These are phyloP conservation scores for Epizoanthus illoricatus DNA, from an alignment of 92 coral and sea anemone genomes.

Conservation along the genomic window DNA sequence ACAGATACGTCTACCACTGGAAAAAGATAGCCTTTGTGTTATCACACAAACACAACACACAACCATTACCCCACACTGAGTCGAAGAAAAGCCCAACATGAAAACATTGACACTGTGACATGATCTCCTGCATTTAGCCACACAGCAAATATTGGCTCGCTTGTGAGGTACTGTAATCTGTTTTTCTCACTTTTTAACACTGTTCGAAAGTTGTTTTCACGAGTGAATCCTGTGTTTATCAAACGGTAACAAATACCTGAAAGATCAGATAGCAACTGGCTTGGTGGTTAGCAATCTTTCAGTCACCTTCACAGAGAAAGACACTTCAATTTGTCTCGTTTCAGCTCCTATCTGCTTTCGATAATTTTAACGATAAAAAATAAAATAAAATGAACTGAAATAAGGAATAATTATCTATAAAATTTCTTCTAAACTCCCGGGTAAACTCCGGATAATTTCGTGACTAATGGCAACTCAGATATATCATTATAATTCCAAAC, in stretches of 20 bases:
- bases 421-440: neutral
- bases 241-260: neutral
- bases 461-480: slow-evolving; percentile 20
- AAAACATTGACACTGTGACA: slow-evolving; percentile 44
- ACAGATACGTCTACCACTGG: slow-evolving; percentile 25
- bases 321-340: slow-evolving; percentile 12
- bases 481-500: neutral
- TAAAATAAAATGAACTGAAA: slow-evolving; percentile 1
- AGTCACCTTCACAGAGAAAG: slow-evolving; percentile 4
- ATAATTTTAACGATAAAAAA: neutral
- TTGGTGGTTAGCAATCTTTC: neutral
- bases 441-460: neutral
- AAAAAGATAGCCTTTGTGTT: slow-evolving; percentile 2
- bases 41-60: slow-evolving; percentile 14
- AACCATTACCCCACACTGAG: slow-evolving; percentile 42
- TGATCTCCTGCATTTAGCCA: neutral
- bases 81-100: slow-evolving; percentile 38
- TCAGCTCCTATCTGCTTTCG: slow-evolving; percentile 11
- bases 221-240: slow-evolving; percentile 2
- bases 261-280: neutral
- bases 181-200: too few relatives aligned
- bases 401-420: neutral
- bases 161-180: too few relatives aligned
- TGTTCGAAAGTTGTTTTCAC: neutral
- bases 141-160: too few relatives aligned